Conservation (phyloP, 1,140 invertebrate genomes). For the Macrobrachium rosenbergii region DNA sequence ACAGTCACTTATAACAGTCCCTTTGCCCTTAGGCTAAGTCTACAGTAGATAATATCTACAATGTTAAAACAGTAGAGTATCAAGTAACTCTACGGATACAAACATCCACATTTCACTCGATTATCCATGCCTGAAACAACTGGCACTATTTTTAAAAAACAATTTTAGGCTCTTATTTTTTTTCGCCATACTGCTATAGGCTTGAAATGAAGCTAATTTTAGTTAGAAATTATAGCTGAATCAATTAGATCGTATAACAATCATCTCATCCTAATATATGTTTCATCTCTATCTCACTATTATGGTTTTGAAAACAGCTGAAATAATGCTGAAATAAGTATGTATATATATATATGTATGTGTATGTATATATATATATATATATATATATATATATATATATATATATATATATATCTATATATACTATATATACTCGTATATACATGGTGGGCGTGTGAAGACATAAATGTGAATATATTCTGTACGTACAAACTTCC, state of each 20-base stretch:
- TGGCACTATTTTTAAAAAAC: too few species aligned
- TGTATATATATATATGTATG: slow-evolving; percentile 11
- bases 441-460: not conserved
- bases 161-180: too few species aligned
- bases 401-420: slow-evolving; percentile 16
- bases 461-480: slow-evolving; percentile 33
- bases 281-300: too few species aligned
- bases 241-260: too few species aligned
- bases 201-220: too few species aligned
- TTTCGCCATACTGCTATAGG: too few species aligned
- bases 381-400: not conserved
- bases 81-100: not conserved
- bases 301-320: too few species aligned
- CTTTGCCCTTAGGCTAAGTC: not conserved
- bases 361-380: not conserved
- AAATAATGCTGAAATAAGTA: not conserved
- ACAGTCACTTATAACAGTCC: slow-evolving; percentile 1
- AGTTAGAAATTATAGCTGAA: too few species aligned
- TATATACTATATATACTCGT: slow-evolving; percentile 5
- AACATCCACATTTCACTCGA: too few species aligned
- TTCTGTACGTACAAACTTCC: not conserved
- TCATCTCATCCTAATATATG: too few species aligned
- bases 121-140: too few species aligned
- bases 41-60: too few species aligned
- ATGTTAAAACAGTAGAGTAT: slow-evolving; percentile 3